Conservation (phyloP, 2,797 vertebrate genomes). For the Anas capensis region DNA sequence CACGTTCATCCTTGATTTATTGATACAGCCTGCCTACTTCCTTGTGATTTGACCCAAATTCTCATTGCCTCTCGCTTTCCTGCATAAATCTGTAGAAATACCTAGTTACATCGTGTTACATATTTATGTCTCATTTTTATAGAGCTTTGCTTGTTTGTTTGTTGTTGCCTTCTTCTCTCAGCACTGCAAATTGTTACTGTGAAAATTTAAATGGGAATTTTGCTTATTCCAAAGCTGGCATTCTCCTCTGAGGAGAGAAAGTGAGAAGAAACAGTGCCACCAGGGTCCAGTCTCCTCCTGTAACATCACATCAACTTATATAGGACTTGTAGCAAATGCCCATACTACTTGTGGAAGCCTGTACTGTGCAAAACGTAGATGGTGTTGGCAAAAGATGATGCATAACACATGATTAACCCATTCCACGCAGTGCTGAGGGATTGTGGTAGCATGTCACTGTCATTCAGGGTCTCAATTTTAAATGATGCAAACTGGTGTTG, state of each 20-base stretch:
- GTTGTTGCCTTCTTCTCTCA: neutral
- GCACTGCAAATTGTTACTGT: neutral
- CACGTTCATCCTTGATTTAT: neutral
- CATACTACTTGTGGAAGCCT: neutral
- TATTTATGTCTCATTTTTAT: neutral
- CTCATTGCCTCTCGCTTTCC: neutral
- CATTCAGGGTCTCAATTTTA: neutral
- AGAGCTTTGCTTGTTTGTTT: neutral
- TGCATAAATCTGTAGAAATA: neutral
- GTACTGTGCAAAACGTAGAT: neutral
- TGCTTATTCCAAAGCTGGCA: neutral
- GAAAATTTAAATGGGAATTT: neutral
- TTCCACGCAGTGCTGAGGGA: neutral
- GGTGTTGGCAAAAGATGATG: neutral
- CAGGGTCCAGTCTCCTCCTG: neutral
- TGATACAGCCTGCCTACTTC: neutral
- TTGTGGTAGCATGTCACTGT: no score
- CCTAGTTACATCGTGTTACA: neutral
- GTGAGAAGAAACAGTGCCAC: neutral
- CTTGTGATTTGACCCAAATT: neutral
- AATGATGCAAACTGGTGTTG: neutral
- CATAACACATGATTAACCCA: neutral
- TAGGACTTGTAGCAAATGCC: rapidly evolving
- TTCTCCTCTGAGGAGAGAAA: neutral
- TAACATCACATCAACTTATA: neutral